Evolutionary conservation across 92 coral and sea anemone genomes (phyloP).

Genomic region (Palythoa grandis): DNA sequence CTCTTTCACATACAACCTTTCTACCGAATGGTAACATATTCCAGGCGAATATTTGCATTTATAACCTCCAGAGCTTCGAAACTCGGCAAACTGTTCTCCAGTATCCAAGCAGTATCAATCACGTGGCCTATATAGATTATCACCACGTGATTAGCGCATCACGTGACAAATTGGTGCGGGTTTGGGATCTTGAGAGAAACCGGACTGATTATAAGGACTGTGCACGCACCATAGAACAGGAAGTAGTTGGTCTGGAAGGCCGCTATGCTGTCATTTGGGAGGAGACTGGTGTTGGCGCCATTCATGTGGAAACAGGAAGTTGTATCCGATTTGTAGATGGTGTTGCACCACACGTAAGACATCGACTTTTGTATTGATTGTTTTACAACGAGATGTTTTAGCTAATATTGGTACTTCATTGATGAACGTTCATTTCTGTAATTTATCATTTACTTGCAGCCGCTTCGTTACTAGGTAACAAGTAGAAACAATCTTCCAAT

Average conservation of each 20-base stretch:
- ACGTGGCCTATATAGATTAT: constrained; percentile 60
- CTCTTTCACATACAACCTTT: constrained; percentile 53
- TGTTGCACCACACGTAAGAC: constrained; percentile 56
- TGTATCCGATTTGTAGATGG: constrained; percentile 56
- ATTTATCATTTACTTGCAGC: not conserved
- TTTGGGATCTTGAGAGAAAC: constrained; percentile 74
- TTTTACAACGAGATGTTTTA: not conserved
- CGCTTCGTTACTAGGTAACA: too few species aligned
- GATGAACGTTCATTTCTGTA: not conserved
- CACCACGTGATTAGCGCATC: constrained; percentile 74
- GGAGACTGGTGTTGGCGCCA: constrained; percentile 41
- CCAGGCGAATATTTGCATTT: constrained; percentile 56
- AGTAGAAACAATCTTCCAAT: too few species aligned
- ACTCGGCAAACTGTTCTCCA: constrained; percentile 40
- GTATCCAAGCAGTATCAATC: constrained; percentile 71
- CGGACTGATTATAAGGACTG: constrained; percentile 5
- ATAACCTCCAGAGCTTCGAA: constrained; percentile 49
- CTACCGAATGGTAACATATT: constrained; percentile 56
- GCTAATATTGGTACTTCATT: not conserved
- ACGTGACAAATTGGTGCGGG: constrained; percentile 70
- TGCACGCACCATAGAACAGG: constrained; percentile 58
- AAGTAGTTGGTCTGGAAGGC: constrained; percentile 50
- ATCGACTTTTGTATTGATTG: not conserved
- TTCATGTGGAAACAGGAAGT: constrained; percentile 58
- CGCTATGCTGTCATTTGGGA: constrained; percentile 53